Percentiles rank a stretch among this genome's conserved stretches.
Conservation (phyloP, 2,797 vertebrate genomes). For the Mionectes olivaceus region DNA sequence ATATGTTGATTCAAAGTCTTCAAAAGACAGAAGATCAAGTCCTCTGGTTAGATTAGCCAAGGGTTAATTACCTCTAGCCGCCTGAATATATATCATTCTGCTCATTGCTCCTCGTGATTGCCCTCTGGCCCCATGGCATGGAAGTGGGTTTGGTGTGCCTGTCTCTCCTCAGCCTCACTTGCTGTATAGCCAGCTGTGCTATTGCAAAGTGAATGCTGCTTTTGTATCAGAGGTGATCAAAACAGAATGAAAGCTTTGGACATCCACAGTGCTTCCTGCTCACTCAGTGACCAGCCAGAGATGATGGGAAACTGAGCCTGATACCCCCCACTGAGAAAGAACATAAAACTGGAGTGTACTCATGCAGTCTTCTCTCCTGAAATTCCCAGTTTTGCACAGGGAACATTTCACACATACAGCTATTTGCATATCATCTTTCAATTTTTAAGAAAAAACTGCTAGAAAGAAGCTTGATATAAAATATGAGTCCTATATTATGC, state of each 20-base stretch:
- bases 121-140: not conserved
- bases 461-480: not conserved
- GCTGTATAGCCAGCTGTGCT: not conserved
- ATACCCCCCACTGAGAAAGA: not conserved
- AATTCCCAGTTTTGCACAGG: not conserved
- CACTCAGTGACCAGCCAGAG: not conserved
- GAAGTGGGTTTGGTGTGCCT: not conserved
- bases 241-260: not conserved
- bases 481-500: not conserved
- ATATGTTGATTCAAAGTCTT: not conserved
- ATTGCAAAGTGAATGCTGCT: not conserved
- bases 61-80: not conserved
- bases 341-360: not conserved
- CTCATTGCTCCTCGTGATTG: not conserved
- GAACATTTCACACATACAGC: not conserved
- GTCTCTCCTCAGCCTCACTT: conserved; percentile 2
- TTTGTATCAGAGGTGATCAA: conserved; percentile 7
- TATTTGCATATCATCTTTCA: not conserved
- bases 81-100: not conserved
- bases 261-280: not conserved
- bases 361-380: not conserved
- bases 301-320: not conserved
- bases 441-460: not conserved
- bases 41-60: not conserved
- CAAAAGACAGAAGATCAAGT: not conserved